Conservation (phyloP, 2,113 vertebrate genomes). For the Odontophorus gujanensis region DNA sequence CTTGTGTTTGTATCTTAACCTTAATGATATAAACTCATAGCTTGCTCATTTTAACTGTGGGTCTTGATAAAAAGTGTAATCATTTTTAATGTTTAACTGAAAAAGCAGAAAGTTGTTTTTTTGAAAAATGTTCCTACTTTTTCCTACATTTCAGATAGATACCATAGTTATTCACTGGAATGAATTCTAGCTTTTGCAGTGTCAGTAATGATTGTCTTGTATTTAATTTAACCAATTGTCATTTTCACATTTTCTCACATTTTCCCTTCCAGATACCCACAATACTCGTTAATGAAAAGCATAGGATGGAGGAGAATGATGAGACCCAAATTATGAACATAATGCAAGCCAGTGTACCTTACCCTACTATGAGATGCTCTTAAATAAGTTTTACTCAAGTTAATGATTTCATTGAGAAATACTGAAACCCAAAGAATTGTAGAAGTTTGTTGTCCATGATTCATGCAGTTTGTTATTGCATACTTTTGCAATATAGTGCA, state of each 20-base stretch:
- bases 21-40: background rate
- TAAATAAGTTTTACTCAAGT: background rate
- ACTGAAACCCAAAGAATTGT: background rate
- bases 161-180: background rate
- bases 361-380: background rate
- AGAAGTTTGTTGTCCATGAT: background rate
- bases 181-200: background rate
- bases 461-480: background rate
- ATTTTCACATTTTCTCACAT: background rate
- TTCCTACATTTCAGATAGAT: background rate
- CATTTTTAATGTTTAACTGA: background rate
- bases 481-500: background rate
- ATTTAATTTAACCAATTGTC: background rate
- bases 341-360: background rate
- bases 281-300: background rate
- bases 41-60: background rate
- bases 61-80: background rate
- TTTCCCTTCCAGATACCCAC: background rate
- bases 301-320: background rate
- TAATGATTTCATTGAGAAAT: background rate
- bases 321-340: background rate
- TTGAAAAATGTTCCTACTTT: background rate
- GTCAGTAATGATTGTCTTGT: background rate
- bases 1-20: background rate
- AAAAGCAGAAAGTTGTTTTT: background rate